Conservation (phyloP, 1,140 invertebrate species). For the Drosophila bocki region DNA sequence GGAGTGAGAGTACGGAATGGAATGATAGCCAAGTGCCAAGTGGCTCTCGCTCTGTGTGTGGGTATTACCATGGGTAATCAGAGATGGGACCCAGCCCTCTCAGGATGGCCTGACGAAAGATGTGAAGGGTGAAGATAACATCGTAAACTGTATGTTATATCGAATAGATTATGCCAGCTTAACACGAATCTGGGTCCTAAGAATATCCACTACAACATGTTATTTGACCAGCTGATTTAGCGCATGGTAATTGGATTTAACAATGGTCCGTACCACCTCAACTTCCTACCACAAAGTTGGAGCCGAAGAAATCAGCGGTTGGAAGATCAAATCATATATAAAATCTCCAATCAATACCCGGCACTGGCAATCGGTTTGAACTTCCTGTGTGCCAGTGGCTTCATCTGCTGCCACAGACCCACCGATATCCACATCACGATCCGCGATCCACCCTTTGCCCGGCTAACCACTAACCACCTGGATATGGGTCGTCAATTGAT, state of each 20-base stretch:
- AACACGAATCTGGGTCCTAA: background rate
- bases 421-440: constrained; percentile 16
- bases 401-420: constrained; percentile 19
- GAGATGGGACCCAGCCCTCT: constrained; percentile 40
- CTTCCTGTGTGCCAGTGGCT: constrained; percentile 64
- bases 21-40: constrained; percentile 53
- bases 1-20: constrained; percentile 43
- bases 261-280: background rate
- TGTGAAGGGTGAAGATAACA: constrained; percentile 7
- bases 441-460: constrained; percentile 13
- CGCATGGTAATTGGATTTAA: constrained; percentile 2
- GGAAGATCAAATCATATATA: constrained; percentile 22
- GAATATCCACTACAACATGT: background rate
- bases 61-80: constrained; percentile 69
- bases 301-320: constrained; percentile 10
- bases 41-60: constrained; percentile 38
- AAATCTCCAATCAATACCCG: constrained; percentile 26
- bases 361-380: constrained; percentile 61
- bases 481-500: constrained; percentile 79
- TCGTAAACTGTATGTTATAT: background rate
- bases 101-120: constrained; percentile 7
- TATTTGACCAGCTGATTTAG: background rate
- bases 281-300: constrained; percentile 9
- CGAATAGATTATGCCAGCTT: background rate
- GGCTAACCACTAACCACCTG: constrained; percentile 52